These are phyloP conservation scores for Nesogale talazaci DNA, from an alignment of 2,113 vertebrate genomes.

Conservation along the genomic window DNA sequence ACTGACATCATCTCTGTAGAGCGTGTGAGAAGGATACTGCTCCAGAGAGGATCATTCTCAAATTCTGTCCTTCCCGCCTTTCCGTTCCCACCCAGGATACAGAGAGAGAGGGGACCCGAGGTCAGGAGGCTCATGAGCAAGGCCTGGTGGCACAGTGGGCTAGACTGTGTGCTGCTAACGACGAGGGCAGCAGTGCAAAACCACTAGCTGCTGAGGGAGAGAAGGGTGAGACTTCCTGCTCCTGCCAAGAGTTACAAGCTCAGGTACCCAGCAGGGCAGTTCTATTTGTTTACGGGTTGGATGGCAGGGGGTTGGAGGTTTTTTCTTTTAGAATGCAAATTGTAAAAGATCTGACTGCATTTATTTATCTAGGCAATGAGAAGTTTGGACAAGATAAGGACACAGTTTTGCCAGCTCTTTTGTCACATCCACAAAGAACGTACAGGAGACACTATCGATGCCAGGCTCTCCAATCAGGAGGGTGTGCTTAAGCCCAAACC, in stretches of 20 bases:
- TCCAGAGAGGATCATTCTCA: neutral
- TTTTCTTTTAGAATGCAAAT: neutral
- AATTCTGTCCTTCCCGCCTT: neutral
- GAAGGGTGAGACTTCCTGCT: no score
- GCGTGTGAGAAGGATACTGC: neutral
- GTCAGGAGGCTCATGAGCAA: neutral
- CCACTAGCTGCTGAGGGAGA: no score
- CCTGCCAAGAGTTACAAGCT: no score
- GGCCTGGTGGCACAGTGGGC: no score
- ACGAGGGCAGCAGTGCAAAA: no score
- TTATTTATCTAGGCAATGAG: conserved; percentile 1
- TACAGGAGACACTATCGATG: neutral
- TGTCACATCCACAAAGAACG: neutral
- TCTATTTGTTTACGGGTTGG: no score
- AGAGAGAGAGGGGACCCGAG: neutral
- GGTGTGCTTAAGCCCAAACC: neutral
- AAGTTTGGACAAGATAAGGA: neutral
- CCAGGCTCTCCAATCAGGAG: neutral
- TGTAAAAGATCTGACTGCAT: neutral
- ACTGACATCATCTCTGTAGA: neutral
- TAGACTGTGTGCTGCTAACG: no score
- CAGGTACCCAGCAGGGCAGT: no score
- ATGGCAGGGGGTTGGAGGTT: no score
- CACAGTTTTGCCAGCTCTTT: neutral
- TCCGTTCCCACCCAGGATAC: neutral